phyloP scores from a whole-genome alignment of 2,888 invertebrate species.

The Calephelis perditalis region DNA sequence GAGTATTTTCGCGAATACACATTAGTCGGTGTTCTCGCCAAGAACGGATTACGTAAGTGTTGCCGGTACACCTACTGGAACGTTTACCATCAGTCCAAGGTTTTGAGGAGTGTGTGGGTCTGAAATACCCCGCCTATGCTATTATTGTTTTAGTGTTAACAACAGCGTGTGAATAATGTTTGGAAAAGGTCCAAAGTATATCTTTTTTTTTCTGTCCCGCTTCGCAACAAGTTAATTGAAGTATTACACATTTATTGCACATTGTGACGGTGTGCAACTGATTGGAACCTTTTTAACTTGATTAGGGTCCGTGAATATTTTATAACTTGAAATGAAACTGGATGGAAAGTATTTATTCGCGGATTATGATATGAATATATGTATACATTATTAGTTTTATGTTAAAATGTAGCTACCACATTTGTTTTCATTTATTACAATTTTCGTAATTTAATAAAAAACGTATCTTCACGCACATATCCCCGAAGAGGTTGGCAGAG shows the following conservation, averaged over 20 bases:
- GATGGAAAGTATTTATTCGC: no score
- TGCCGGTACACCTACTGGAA: slow-evolving; percentile 53
- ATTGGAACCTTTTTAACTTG: not conserved
- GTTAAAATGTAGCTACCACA: no score
- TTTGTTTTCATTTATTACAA: no score
- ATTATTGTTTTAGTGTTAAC: slow-evolving; percentile 38
- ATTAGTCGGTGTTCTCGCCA: not conserved
- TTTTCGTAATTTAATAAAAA: no score
- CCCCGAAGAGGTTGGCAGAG: no score
- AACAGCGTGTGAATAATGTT: slow-evolving; percentile 29
- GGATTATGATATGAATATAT: no score
- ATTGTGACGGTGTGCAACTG: not conserved
- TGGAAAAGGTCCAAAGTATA: slow-evolving; percentile 14
- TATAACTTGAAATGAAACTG: no score
- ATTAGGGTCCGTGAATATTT: no score
- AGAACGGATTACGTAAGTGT: not conserved
- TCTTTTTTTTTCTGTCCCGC: not conserved
- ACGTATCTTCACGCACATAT: no score
- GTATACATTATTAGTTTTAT: no score
- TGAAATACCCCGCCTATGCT: slow-evolving; percentile 28
- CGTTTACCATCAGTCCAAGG: slow-evolving; percentile 64
- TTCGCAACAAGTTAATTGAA: slow-evolving; percentile 3
- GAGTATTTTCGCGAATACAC: slow-evolving; percentile 1
- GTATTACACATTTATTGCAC: slow-evolving; percentile 8
- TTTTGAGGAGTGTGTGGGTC: slow-evolving; percentile 55